Percentiles rank a stretch among this genome's conserved stretches.
Conservation (phyloP, 2,113 vertebrate species). For the Lanius ludovicianus region DNA sequence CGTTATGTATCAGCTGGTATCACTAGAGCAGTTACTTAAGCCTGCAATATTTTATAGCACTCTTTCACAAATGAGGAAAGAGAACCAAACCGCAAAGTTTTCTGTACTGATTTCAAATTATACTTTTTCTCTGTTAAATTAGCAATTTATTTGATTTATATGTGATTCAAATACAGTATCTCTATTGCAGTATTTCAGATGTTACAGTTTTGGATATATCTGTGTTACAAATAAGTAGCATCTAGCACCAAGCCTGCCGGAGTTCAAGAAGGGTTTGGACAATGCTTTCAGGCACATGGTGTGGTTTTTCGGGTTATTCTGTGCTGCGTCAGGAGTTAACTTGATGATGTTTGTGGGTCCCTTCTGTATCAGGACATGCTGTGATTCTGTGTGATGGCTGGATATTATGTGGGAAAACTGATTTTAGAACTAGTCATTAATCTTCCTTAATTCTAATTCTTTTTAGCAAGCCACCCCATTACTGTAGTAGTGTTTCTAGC, state of each 20-base stretch:
- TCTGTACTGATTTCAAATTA: background rate
- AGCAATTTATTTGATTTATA: rapidly evolving
- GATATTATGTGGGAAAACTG: background rate
- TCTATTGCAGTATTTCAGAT: background rate
- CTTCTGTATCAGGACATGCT: background rate
- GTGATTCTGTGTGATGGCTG: background rate
- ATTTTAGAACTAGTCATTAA: background rate
- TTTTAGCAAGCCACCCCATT: background rate
- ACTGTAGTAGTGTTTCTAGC: background rate
- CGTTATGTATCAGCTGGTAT: rapidly evolving
- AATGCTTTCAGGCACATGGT: background rate
- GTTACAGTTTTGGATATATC: background rate
- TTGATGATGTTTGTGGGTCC: background rate
- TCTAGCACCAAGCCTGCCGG: background rate
- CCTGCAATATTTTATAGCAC: rapidly evolving
- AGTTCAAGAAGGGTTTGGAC: background rate
- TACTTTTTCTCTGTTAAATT: background rate
- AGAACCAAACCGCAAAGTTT: rapidly evolving
- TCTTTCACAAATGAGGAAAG: background rate
- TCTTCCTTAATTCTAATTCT: background rate
- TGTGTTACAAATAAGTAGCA: background rate
- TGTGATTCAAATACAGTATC: background rate
- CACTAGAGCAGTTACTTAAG: rapidly evolving
- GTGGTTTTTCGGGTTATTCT: background rate
- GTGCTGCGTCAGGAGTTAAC: background rate